Conservation (phyloP, 2,888 invertebrate genomes). For the Mechanitis messenoides region DNA sequence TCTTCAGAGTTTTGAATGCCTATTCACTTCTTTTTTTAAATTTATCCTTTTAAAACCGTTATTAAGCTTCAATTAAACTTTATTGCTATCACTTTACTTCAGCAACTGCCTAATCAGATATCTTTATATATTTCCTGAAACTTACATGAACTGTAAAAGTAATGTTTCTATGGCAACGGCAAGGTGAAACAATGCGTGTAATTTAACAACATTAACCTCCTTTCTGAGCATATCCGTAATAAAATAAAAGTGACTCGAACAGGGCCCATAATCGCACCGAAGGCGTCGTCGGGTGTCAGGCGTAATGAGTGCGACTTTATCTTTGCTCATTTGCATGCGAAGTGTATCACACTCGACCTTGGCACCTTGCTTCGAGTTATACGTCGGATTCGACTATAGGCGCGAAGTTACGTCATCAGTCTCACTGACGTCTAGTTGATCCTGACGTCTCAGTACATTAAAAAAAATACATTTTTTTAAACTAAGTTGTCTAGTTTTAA, state of each 20-base stretch:
- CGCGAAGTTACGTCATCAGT: conserved; percentile 43
- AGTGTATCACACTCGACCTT: conserved; percentile 68
- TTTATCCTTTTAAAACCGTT: not conserved
- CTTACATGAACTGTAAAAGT: not conserved
- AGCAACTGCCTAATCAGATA: conserved; percentile 10
- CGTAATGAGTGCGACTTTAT: conserved; percentile 71
- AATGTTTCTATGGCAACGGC: conserved; percentile 50
- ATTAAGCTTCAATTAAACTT: not conserved
- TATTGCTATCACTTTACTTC: too few relatives aligned
- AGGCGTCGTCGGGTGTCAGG: conserved; percentile 54
- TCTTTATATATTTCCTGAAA: conserved; percentile 9
- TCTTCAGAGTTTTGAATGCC: not conserved
- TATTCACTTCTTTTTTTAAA: not conserved
- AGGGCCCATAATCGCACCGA: conserved; percentile 56
- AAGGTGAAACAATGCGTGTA: conserved; percentile 67
- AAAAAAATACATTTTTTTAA: too few relatives aligned
- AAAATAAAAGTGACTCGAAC: conserved; percentile 63
- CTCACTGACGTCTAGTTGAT: conserved; percentile 13
- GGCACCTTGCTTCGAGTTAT: conserved; percentile 58
- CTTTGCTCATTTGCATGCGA: conserved; percentile 69
- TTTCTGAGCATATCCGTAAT: conserved; percentile 66
- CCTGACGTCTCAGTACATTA: not conserved
- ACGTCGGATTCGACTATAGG: conserved; percentile 46
- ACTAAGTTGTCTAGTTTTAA: too few relatives aligned
- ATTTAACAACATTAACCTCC: conserved; percentile 67